Conservation (phyloP, 1,140 invertebrate genomes). For the Calliphora vicina region DNA sequence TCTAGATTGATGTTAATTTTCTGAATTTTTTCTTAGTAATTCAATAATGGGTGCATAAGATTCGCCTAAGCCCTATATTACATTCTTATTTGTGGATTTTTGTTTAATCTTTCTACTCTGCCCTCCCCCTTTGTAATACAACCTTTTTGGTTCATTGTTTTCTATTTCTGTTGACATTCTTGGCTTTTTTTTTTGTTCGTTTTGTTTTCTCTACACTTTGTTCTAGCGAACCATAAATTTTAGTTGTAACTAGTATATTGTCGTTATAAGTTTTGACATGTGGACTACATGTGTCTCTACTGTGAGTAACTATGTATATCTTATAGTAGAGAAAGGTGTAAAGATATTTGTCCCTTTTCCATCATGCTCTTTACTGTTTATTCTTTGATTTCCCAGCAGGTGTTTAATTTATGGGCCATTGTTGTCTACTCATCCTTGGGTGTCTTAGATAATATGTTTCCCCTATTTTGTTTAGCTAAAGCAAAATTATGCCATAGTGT, state of each 20-base stretch:
- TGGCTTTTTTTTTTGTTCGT: not conserved
- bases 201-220: not conserved
- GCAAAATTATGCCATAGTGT: not conserved
- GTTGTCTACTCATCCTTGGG: not conserved
- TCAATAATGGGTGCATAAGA: too few species aligned
- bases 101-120: not conserved
- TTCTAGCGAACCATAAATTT: not conserved
- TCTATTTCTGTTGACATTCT: not conserved
- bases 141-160: too few species aligned
- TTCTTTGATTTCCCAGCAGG: not conserved
- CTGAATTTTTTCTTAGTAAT: too few species aligned
- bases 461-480: not conserved
- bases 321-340: too few species aligned
- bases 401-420: not conserved
- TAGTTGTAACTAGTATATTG: not conserved
- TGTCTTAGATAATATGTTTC: not conserved
- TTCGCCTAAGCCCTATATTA: not conserved
- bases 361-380: not conserved
- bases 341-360: not conserved
- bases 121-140: too few species aligned
- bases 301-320: not conserved
- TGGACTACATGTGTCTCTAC: not conserved
- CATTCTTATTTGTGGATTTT: not conserved
- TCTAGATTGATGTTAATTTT: too few species aligned
- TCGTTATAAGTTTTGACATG: conserved; percentile 1